These are phyloP conservation scores for Lepidonotus clava DNA, from an alignment of 2,888 invertebrate genomes.

Conservation along the genomic window DNA sequence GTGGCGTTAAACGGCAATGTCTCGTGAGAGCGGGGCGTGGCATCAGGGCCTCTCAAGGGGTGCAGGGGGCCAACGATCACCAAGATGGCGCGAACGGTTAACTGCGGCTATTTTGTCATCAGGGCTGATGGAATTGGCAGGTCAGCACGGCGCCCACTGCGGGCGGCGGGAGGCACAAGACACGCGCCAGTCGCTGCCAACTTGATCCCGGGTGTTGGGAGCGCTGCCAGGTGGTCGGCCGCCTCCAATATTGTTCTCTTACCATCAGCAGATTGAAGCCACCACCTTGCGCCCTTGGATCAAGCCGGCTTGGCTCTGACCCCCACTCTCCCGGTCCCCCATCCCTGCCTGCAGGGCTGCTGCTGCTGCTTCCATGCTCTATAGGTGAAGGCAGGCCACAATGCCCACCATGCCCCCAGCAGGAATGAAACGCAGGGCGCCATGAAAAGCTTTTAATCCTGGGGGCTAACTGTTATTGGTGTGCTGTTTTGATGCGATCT, in stretches of 20 bases:
- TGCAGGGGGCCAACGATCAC: no score
- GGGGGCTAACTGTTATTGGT: no score
- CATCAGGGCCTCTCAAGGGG: no score
- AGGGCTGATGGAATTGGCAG: background rate
- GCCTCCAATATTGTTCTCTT: conserved; percentile 11
- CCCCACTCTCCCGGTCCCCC: background rate
- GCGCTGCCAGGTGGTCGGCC: conserved; percentile 28
- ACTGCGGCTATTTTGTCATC: background rate
- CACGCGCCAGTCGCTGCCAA: no score
- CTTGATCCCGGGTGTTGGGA: background rate
- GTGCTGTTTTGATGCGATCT: no score
- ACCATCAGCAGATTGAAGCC: conserved; percentile 19
- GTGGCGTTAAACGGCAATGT: no score
- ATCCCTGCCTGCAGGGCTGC: background rate
- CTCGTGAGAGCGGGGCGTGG: no score
- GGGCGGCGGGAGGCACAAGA: background rate
- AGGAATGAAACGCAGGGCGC: background rate
- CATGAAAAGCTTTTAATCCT: no score
- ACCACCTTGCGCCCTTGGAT: background rate
- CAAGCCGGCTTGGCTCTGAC: background rate
- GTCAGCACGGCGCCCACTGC: background rate
- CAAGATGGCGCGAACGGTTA: no score
- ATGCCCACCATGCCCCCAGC: no score
- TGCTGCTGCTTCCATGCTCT: no score
- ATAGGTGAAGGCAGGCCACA: no score